Base-by-base conservation (phyloP, 2,888 invertebrate species). In the Iselma pallidipennis region DNA sequence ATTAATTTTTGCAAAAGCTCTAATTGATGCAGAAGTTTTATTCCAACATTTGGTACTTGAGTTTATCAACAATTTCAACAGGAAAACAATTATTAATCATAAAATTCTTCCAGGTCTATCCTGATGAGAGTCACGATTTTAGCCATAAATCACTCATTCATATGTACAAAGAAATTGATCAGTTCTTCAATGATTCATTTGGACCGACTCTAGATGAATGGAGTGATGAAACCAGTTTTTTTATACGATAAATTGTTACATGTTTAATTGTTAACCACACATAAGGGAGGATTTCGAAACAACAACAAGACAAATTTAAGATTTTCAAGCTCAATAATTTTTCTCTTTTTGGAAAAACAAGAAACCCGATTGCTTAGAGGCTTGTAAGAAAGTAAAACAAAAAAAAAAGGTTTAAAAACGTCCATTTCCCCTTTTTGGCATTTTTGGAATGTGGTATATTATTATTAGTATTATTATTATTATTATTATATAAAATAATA, bases 161-260 rank as follows among this genome's bases (percentile, higher is more conserved):
- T 78, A 86, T 95, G 59, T 92, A 92, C 82, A 89, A 88, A 75
- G 89, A 92, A 9, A 89, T 95, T 86, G 94, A 95, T 80, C 88
- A 91, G 77, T 95, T 94, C 82, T 89, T 95, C 77, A 90, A 92
- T 79, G 91, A 94, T 63, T 91, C 91, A 76, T 93, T 94, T 77
- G 91, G 82, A n/a, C 81, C 82, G 26, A 75, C 76, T 33, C 66
- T 78, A 52, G 81, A 81, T 60, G 81, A 82, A 55, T 82, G 81
- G 81, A 75, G 69, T 57, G 81, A 82, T 55, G 80, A 81, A 51
- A 74, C 80, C 48, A 79, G 79, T 66, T 82, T 82, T 76, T 82
- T 82, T 71, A 80, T 82, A 65, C 73, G 71, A 69, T 65, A 59
- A 63, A 57, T 55, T 21, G 21, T 23, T 45, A 45, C 5, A 1